Evolutionary conservation across 2,888 invertebrate species (phyloP), one percentile per base, ranked within the genome.

Genomic region (Epicampocera succincta): DNA sequence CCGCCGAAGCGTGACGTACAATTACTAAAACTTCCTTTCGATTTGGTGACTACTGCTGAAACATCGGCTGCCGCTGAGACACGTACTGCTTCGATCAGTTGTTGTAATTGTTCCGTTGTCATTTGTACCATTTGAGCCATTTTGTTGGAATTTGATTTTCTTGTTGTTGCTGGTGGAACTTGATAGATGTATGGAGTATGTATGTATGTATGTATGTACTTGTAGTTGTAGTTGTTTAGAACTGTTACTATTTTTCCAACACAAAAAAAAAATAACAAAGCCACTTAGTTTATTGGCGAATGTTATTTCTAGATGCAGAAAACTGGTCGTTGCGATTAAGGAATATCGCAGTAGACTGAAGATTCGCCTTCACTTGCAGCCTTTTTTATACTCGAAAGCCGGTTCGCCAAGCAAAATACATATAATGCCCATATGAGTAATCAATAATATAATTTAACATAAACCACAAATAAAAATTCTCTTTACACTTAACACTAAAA

Each of bases 21-120:
- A 54, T 88, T 89, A 76, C 85, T 87, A 48, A 90, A 89, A 77
- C 88, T 90, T 3, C 89, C 88, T 79, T 89, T 90, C 0, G 90
- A 88, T 50, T 85, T 80, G 13, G 68, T 73, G 8, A 79, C 81
- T 3, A 42, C 73, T 0, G 78, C 68, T 6, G 33, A 3, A 12
- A 19, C 71, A 54, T 46, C 73, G 21, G 65, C 84, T 11, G 73
- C 50, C 8, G 86, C 88, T 42, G 88, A 65, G 0, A 86, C 77
- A 9, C 84, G 85, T 44, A 89, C 87, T 0, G 89, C 87, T 71
- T 88, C 87, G 44, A 90, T 87, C 2, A 90, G 84, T 72, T 85
- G 84, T 38, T 85, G 86, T 71, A 90, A 87, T 84, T 90, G 90
- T 69, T 87, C 88, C 6, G 86, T 85, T 12, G 89, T 87, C 87